Base-by-base conservation (phyloP, 2,113 vertebrate genomes). In the Turdus rufiventris region DNA sequence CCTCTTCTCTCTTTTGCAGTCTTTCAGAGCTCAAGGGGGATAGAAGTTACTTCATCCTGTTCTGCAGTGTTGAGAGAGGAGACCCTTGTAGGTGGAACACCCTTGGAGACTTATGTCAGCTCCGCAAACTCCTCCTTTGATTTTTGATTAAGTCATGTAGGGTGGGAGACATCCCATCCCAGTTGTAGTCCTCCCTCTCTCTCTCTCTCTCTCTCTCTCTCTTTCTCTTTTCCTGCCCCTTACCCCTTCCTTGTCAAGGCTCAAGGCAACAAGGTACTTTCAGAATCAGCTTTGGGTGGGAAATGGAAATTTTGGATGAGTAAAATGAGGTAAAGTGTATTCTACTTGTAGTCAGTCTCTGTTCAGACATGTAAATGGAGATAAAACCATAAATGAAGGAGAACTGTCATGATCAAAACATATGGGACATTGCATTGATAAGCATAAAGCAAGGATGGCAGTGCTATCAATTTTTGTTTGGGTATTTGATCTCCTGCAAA, bases 291-390 rank as follows among this genome's bases (percentile, higher is more conserved):
- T 88, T 79, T 62, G 43, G 28, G 38, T 58, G 29, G 18, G 26
- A 61, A 28, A 21, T n/a, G 65, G 29, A 66, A 66, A 45, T 85
- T 85, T 63, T 54, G 24, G 18, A 16, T 80, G 56, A 14, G 54
- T 93, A 61, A 93, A 89, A 73, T 48, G 18, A 89, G 36, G 12
- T 88, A 18, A 72, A 79, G 13, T 84, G 24, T 73, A 51, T 91
- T 86, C 62, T 16, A 12, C 33, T 42, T 6, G 5, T 54, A 56
- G 48, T 76, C 6, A 53, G 10, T 91, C 33, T 72, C 53, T 56
- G 25, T 76, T 94, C 18, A 23, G 33, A 42, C 17, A 4, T 58
- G 42, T 73, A 62, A 71, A 62, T 66, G 21, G 45, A 12, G 16
- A 4, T 63, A 47, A 76, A 14, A 53, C n/a, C 17, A 17, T 58